These are phyloP conservation scores for Anguilla marmorata DNA, from an alignment of 2,797 vertebrate species.

Conservation along the genomic window DNA sequence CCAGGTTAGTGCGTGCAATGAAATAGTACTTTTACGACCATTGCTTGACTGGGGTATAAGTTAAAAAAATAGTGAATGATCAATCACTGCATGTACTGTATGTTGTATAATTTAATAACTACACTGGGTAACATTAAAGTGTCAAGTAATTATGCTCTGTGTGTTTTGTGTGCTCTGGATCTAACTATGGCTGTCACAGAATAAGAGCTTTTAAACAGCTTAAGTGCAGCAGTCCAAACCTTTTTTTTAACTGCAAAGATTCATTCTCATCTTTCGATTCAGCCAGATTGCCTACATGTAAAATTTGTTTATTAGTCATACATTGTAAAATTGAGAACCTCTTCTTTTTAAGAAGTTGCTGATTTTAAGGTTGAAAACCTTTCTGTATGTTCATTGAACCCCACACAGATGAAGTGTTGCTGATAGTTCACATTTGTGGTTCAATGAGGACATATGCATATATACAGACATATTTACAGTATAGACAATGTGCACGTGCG, in stretches of 20 bases:
- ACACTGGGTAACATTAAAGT: background rate
- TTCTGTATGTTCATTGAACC: background rate
- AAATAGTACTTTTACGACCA: background rate
- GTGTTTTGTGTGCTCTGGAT: background rate
- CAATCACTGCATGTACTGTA: background rate
- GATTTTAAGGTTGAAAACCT: background rate
- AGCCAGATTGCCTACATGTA: constrained; percentile 48
- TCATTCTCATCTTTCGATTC: constrained; percentile 51
- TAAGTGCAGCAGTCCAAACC: constrained; percentile 46
- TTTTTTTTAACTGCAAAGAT: background rate
- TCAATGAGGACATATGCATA: background rate
- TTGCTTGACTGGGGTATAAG: background rate
- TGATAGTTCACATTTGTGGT: background rate
- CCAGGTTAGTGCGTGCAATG: constrained; percentile 75
- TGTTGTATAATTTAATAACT: background rate
- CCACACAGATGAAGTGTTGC: background rate
- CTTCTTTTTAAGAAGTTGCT: background rate
- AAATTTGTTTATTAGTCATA: constrained; percentile 42
- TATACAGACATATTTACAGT: background rate
- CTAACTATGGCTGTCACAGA: background rate
- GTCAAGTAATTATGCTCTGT: background rate
- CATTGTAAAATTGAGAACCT: background rate
- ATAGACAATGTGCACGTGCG: constrained; percentile 4
- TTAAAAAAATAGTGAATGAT: background rate
- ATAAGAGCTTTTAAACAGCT: constrained; percentile 55